Evolutionary conservation across 2,113 vertebrate genomes (phyloP), one percentile per base, ranked within the genome.

Genomic region (Sturnira hondurensis): DNA sequence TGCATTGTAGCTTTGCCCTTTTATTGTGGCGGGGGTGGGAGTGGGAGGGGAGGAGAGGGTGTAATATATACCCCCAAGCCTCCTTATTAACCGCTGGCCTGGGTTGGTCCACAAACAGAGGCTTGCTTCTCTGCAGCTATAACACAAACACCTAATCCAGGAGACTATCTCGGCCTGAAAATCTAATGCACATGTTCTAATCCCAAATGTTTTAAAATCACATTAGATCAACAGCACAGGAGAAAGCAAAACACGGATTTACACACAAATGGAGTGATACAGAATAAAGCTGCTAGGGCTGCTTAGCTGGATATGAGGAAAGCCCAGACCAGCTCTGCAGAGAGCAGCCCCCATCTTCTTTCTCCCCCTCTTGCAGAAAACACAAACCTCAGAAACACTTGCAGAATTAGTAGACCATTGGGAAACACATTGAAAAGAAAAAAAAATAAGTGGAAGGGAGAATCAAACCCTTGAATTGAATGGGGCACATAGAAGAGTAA

Each of bases 161-260:
- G 67, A 83, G 68, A 81, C 84, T 13, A 76, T 58, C 85, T 26
- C 43, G 58, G 71, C 86, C 84, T 74, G 65, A 68, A 65, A 85
- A 95, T 81, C 82, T 7, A 38, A 86, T 50, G 85, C 63, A 65
- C 73, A 45, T 20, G 26, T 76, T 83, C 80, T 96, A 63, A 94
- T 94, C 94, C 77, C 82, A n/a, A 56, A 95, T 36, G 73, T 93
- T 95, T 97, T 91, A 86, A 86, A 80, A 96, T 94, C 83, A 92
- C 52, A 81, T 91, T 54, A 89, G 45, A 93, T 89, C 58, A 50
- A 91, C 85, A 77, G 78, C 52, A 43, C 12, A 67, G 70, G 82
- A 89, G 63, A 92, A 93, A 94, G 86, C 85, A 95, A 93, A 96
- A 74, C 94, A 67, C 1, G 0, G 91, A 93, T 95, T 91, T 81